Conservation (phyloP, 2,888 invertebrate species). For the Zonitis immaculata region DNA sequence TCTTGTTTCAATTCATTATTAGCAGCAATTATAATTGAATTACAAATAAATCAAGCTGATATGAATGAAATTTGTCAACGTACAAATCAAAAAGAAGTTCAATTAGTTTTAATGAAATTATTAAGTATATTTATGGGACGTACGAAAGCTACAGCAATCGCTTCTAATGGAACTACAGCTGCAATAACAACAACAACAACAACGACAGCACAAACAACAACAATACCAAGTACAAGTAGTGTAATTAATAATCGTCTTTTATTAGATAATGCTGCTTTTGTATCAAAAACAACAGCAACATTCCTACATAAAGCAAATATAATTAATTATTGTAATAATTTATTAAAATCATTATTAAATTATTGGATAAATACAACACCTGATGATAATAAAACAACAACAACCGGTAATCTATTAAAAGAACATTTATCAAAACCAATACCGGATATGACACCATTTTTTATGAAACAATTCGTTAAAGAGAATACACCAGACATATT, state of each 20-base stretch:
- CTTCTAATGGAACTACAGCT: slow-evolving; percentile 6
- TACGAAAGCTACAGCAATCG: slow-evolving; percentile 54
- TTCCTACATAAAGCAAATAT: slow-evolving; percentile 65
- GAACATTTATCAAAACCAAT: slow-evolving; percentile 75
- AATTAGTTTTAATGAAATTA: slow-evolving; percentile 81
- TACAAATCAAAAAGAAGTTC: slow-evolving; percentile 75
- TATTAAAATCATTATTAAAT: slow-evolving; percentile 62
- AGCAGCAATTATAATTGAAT: slow-evolving; percentile 64
- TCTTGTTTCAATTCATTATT: slow-evolving; percentile 72
- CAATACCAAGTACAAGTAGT: slow-evolving; percentile 11
- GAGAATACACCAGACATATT: slow-evolving; percentile 89
- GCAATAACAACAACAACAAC: slow-evolving; percentile 9
- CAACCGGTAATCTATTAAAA: slow-evolving; percentile 70
- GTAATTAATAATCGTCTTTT: slow-evolving; percentile 2
- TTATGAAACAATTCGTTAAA: slow-evolving; percentile 87
- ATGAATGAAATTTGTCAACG: slow-evolving; percentile 57
- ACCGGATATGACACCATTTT: slow-evolving; percentile 95
- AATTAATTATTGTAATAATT: slow-evolving; percentile 67
- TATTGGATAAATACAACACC: slow-evolving; percentile 65
- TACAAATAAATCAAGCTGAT: slow-evolving; percentile 62
- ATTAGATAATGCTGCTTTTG: slow-evolving; percentile 55
- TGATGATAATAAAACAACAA: slow-evolving; percentile 44
- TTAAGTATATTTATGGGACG: slow-evolving; percentile 79
- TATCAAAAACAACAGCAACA: slow-evolving; percentile 67
- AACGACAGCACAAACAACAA: slow-evolving; percentile 14